Percentiles rank a stretch among this genome's conserved stretches.
Evolutionary conservation across 2,888 invertebrate genomes (phyloP).

Genomic region (Schrankia costaestrigalis): DNA sequence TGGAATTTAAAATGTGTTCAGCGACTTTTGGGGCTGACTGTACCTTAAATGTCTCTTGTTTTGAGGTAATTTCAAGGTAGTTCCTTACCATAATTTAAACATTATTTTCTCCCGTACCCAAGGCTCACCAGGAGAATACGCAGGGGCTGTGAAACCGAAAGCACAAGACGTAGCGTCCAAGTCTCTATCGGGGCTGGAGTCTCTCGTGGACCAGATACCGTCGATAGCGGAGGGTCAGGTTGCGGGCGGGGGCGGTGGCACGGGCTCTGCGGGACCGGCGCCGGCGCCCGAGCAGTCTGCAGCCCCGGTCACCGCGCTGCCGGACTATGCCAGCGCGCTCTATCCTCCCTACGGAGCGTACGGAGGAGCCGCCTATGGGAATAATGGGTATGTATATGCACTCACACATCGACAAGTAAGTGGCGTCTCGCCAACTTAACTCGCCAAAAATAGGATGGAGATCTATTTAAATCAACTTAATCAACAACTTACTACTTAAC

Average conservation of each 20-base stretch:
- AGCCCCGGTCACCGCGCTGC: constrained; percentile 43
- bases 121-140: constrained; percentile 68
- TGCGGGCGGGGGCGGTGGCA: constrained; percentile 20
- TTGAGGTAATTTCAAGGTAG: too few species aligned
- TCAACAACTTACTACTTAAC: too few species aligned
- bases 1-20: too few species aligned
- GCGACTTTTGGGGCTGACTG: too few species aligned
- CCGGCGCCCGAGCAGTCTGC: constrained; percentile 23
- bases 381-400: constrained; percentile 65
- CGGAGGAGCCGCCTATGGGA: constrained; percentile 54
- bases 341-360: constrained; percentile 66
- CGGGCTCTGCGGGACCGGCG: constrained; percentile 27
- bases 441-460: neutral
- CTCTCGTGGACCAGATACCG: constrained; percentile 94
- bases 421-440: neutral
- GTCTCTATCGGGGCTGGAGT: constrained; percentile 92
- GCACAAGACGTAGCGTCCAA: constrained; percentile 90
- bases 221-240: constrained; percentile 88
- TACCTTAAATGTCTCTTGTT: too few species aligned
- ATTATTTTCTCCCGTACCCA: too few species aligned
- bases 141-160: constrained; percentile 66
- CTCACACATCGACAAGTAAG: neutral
- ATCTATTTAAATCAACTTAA: too few species aligned
- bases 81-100: too few species aligned
- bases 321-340: constrained; percentile 53